Evolutionary conservation across 2,888 invertebrate species (phyloP).

Genomic region (Macropis europaea): DNA sequence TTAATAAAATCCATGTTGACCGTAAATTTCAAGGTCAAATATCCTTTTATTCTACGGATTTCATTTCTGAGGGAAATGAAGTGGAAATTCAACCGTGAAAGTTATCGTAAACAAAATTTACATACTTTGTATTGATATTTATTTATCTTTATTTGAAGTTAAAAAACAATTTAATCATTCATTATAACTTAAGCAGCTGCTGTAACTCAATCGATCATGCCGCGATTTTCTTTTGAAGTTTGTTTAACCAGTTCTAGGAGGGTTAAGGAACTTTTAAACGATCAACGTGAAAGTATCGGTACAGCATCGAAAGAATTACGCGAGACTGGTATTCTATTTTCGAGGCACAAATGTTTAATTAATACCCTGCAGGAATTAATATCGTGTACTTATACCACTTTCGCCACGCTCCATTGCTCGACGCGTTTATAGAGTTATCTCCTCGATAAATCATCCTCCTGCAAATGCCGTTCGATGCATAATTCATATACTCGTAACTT

Average conservation of each 20-base stretch:
- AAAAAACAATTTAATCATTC: too few species aligned
- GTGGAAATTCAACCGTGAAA: too few species aligned
- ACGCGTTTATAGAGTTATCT: slow-evolving; percentile 20
- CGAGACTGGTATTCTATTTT: neutral
- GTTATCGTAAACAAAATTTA: too few species aligned
- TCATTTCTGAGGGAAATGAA: too few species aligned
- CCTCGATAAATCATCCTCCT: slow-evolving; percentile 25
- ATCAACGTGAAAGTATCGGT: neutral
- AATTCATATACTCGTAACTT: slow-evolving; percentile 27
- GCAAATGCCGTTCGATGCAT: slow-evolving; percentile 16
- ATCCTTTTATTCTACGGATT: too few species aligned
- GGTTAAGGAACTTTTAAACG: slow-evolving; percentile 2
- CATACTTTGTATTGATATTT: too few species aligned
- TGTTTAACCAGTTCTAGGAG: neutral
- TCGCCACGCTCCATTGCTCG: slow-evolving; percentile 21
- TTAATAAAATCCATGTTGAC: too few species aligned
- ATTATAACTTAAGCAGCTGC: too few species aligned
- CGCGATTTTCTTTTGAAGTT: neutral
- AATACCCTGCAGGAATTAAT: slow-evolving; percentile 26
- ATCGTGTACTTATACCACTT: slow-evolving; percentile 24
- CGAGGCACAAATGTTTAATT: slow-evolving; percentile 12
- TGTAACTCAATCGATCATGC: too few species aligned
- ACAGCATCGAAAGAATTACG: neutral
- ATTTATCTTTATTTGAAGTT: too few species aligned
- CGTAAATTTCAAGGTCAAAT: too few species aligned